Base-by-base conservation (phyloP, 2,888 invertebrate genomes). In the Selenia dentaria region DNA sequence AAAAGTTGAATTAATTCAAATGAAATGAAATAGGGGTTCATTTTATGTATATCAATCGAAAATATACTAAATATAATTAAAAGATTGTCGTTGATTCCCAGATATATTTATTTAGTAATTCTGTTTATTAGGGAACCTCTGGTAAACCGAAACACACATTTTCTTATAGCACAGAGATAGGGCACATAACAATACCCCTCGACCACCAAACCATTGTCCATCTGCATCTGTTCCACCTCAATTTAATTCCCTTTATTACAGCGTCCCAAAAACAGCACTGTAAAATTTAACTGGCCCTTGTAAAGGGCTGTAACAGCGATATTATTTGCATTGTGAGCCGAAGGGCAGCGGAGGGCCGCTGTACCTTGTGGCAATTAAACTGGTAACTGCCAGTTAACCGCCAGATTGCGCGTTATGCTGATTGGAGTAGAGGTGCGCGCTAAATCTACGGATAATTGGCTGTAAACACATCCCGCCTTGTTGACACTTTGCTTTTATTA, bases 201-300 rank as follows among this genome's bases (percentile, higher is more conserved):
- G 20, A 11, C 18, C 27, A 13, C 35, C 12, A 28, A 28, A 6
- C 11, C 36, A 12, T 25, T 28, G 8, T 14, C 32, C 28, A 36
- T 50, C 29, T 33, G 29, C 50, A 46, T 46, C 46, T 35, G 49
- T 36, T 50, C 41, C 18, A 11, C 31, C 24, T 47, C 51, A 35
- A 47, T 51, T 55, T 53, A 58, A 53, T 58, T 51, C 51, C 53
- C 46, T 55, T 53, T 59, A 64, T 57, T 43, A 48, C 20, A 24
- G 50, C 48, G 34, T 41, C 49, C 52, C 57, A 51, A 62, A 57
- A 61, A 63, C 56, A 57, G 51, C 53, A 54, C 43, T 52, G 60
- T 70, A 55, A 54, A 63, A 66, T 61, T 64, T 61, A 45, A 63
- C 51, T 54, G 61, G 51, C 60, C 39, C 42, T 42, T 54, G 45